Evolutionary conservation across 2,113 vertebrate species (phyloP), one percentile per base, ranked within the genome.

Genomic region (Apodemus speciosus): DNA sequence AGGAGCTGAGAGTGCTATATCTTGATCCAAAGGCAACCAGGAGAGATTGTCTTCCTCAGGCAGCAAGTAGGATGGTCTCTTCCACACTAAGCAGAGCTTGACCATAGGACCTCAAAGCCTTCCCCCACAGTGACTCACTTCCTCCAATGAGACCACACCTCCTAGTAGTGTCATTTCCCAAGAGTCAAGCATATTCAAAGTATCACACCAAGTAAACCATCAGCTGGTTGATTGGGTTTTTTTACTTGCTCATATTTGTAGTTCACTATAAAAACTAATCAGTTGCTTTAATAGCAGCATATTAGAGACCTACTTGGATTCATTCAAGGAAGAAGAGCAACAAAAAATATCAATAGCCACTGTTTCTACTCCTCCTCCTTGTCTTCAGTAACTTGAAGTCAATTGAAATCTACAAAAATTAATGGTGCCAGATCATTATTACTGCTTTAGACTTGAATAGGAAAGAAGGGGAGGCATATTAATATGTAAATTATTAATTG

Each of bases 401-500:
- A 89, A 53, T 27, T 92, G 62, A 89, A 18, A 21, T 86, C 32
- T 85, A 58, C 20, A 80, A 73, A 58, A 58, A 75, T 91, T 87
- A 73, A 73, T 72, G n/a, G 11, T 30, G 84, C 69, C 30, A 89
- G 49, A 80, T 62, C 16, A 40, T 89, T 30, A 91, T 43, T 35
- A 56, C 53, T 35, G 9, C 46, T 32, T 40, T 94, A 69, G 56
- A 53, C 25, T 80, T 88, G 75, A 62, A 27, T 64, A 64, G 1
- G 38, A 64, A 89, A 10, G 38, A 68, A 27, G 40, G 66, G 46
- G 62, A 56, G 86, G 62, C 38, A 89, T 25, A 46, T n/a, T 62
- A 89, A 62, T 62, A 75, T 66, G 38, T 32, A 79, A 89, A 92
- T 94, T 68, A 89, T 20, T 76, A 64, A 66, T 88, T 90, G 83